A percentile compares a stretch with the other conserved stretches of the same genome.
These are phyloP conservation scores for Heliconius sara DNA, from an alignment of 2,888 invertebrate genomes.

Conservation along the genomic window DNA sequence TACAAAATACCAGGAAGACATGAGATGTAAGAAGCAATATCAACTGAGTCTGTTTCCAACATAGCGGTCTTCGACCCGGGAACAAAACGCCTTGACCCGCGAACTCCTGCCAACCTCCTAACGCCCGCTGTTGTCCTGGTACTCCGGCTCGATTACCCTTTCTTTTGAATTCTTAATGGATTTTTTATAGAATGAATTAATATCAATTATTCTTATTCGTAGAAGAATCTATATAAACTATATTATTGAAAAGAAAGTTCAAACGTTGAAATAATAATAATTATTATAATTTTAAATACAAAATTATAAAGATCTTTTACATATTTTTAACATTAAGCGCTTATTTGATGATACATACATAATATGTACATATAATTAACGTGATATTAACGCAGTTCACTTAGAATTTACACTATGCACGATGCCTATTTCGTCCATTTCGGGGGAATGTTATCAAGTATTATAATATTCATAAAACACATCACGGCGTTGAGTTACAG, in stretches of 20 bases:
- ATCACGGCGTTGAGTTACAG: no score
- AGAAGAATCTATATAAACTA: neutral
- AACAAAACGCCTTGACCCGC: slow-evolving; percentile 73
- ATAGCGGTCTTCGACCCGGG: slow-evolving; percentile 72
- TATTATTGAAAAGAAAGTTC: neutral
- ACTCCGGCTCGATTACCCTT: slow-evolving; percentile 53
- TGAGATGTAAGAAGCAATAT: slow-evolving; percentile 66
- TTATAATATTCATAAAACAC: no score
- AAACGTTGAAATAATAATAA: neutral
- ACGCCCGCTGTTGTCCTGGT: slow-evolving; percentile 65
- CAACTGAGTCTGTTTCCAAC: slow-evolving; percentile 63
- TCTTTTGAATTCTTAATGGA: neutral
- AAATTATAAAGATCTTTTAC: neutral
- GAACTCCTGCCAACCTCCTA: slow-evolving; percentile 67
- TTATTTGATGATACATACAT: no score
- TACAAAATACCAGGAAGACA: slow-evolving; percentile 56
- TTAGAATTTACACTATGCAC: no score
- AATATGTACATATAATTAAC: no score
- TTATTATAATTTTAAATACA: neutral
- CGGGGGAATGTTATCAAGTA: no score
- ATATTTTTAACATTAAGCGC: no score
- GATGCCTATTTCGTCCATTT: no score
- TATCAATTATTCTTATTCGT: slow-evolving; percentile 14
- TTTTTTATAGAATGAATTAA: slow-evolving; percentile 2
- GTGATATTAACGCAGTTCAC: no score